Percentiles rank a stretch among this genome's conserved stretches.
These are phyloP conservation scores for Anguilla anguilla DNA, from an alignment of 2,797 vertebrate genomes.

Conservation along the genomic window DNA sequence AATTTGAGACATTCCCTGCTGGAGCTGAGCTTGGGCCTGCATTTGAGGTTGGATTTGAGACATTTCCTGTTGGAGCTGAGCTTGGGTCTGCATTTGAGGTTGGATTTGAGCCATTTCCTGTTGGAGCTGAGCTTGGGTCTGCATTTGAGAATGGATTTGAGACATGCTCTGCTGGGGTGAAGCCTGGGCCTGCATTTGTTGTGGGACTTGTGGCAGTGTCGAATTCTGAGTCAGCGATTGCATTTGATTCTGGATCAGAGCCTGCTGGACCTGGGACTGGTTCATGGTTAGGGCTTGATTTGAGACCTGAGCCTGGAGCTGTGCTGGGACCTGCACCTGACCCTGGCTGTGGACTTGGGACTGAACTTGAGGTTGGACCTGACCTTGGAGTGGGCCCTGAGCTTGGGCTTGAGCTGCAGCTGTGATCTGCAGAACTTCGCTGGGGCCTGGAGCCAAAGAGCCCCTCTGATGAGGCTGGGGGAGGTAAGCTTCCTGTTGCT, in stretches of 20 bases:
- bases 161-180: constrained; percentile 17
- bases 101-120: constrained; percentile 53
- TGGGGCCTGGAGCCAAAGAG: constrained; percentile 47
- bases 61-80: constrained; percentile 22
- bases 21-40: constrained; percentile 48
- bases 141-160: constrained; percentile 61
- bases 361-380: constrained; percentile 8
- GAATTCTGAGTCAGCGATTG: constrained; percentile 50
- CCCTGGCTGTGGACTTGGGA: constrained; percentile 24
- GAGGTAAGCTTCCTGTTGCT: constrained; percentile 57
- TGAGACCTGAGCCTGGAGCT: constrained; percentile 49
- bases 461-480: constrained; percentile 56
- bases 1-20: constrained; percentile 36
- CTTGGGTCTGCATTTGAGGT: constrained; percentile 53
- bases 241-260: constrained; percentile 56
- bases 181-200: constrained; percentile 34
- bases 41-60: constrained; percentile 60
- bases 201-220: constrained; percentile 25
- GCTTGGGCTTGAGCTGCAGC: constrained; percentile 53
- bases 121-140: constrained; percentile 47
- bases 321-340: constrained; percentile 55
- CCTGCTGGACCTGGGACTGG: constrained; percentile 45
- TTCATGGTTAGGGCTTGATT: constrained; percentile 36
- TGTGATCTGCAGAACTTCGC: constrained; percentile 58
- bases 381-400: constrained; percentile 4